Percentiles rank a stretch among this genome's conserved stretches.
Conservation (phyloP, 2,797 vertebrate genomes). For the Fundulus diaphanus region DNA sequence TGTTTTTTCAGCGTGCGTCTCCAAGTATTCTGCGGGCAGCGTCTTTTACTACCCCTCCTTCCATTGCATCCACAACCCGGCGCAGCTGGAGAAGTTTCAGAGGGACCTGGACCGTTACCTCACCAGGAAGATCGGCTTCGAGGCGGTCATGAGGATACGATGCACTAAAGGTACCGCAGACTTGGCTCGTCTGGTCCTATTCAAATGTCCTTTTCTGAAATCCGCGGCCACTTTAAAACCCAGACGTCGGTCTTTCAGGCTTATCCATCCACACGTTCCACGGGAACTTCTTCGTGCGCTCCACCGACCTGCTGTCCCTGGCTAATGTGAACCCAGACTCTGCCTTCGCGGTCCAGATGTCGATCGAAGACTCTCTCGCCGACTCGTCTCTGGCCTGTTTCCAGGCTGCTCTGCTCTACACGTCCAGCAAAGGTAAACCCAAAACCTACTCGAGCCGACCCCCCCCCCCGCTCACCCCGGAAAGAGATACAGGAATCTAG, state of each 20-base stretch:
- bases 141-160: conserved; percentile 98
- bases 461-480: background rate
- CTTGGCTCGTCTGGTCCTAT: no score
- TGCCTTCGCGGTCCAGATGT: conserved; percentile 96
- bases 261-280: conserved; percentile 99
- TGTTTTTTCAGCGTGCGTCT: conserved; percentile 87
- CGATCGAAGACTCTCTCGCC: conserved; percentile 92
- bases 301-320: conserved; percentile 95
- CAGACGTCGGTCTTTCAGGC: conserved; percentile 77
- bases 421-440: conserved; percentile 92
- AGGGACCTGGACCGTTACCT: conserved; percentile 94
- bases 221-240: background rate
- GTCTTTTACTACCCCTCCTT: conserved; percentile 97
- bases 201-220: no score
- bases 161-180: conserved; percentile 92
- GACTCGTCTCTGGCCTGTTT: conserved; percentile 96
- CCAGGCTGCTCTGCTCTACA: conserved; percentile 96
- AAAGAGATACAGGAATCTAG: background rate
- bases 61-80: conserved; percentile 88
- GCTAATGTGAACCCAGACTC: conserved; percentile 98
- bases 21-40: conserved; percentile 95
- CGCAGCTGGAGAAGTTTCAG: conserved; percentile 90
- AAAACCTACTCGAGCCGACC: no score
- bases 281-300: conserved; percentile 98
- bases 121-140: conserved; percentile 96